Base-by-base conservation (phyloP, 2,113 vertebrate species). In the Hystrix brachyura region DNA sequence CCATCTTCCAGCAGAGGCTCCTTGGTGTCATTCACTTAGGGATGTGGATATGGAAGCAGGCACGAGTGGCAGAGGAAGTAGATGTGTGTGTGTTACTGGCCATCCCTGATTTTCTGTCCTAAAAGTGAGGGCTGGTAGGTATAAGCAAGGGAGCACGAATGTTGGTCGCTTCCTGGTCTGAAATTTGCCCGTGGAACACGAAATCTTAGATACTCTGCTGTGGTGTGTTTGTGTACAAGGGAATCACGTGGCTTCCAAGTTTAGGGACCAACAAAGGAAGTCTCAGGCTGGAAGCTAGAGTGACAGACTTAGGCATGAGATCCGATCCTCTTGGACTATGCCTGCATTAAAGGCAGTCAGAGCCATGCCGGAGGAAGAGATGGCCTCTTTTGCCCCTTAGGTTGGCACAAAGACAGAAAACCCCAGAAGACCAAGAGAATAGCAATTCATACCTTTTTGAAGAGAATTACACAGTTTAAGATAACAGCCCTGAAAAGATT, bases 181-280 rank as follows among this genome's bases (percentile, higher is more conserved):
- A 38, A 25, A n/a, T 72, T 82, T 81, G 25, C 8, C 1, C 4
- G 0, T 15, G 43, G 23, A n/a, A 1, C 23, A 11, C 1, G 12
- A 4, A 79, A 13, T 83, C 9, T 29, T 5, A 48, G 10, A 29
- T n/a, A 2, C 32, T 29, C 3, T 0, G 29, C 43, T 48, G 46
- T 7, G 57, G 2, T 18, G 15, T 29, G 1, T 12, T 0, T 53
- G 27, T 15, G 21, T 7, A 51, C 2, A 0, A 4, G 15, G 34
- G 9, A 15, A 18, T 62, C 25, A 13, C 87, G 15, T 95, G 81
- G 32, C 5, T 0, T 78, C 10, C 8, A 17, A 32, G 25, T 19
- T 34, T 23, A 23, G 48, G 11, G 25, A n/a, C 25, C 25, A 71
- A 43, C 3, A 29, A 82, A 62, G 19, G 51, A 78, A 64, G 8